Conservation (phyloP, 2,113 vertebrate genomes). For the Hippocampus mohnikei region DNA sequence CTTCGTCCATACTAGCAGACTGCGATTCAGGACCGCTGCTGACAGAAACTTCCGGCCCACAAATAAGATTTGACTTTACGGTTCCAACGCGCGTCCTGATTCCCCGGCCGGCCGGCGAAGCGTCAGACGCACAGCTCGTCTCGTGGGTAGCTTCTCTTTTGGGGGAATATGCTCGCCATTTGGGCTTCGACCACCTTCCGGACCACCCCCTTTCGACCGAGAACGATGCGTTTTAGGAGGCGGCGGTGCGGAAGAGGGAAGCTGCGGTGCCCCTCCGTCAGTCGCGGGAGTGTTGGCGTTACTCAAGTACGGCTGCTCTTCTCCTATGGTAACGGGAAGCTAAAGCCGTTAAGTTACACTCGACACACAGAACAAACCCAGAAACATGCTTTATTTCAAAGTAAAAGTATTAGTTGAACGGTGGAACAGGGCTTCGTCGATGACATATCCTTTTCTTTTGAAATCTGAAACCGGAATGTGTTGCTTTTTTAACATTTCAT, state of each 20-base stretch:
- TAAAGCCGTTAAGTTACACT: constrained; percentile 5
- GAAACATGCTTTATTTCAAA: background rate
- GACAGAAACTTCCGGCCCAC: constrained; percentile 50
- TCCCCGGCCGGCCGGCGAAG: constrained; percentile 22
- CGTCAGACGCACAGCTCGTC: constrained; percentile 51
- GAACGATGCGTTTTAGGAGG: background rate
- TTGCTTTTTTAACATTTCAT: background rate
- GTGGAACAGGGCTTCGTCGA: too few species aligned
- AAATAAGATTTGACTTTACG: constrained; percentile 24
- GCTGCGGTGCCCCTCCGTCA: constrained; percentile 7
- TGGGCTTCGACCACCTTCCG: constrained; percentile 20
- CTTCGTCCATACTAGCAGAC: constrained; percentile 66
- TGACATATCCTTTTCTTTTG: constrained; percentile 31
- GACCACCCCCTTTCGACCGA: background rate
- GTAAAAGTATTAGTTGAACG: constrained; percentile 15
- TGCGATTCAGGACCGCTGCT: constrained; percentile 23
- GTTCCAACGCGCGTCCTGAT: constrained; percentile 32
- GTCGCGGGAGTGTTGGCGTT: constrained; percentile 25
- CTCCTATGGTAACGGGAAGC: constrained; percentile 42
- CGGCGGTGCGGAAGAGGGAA: too few species aligned
- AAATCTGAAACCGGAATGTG: accelerated
- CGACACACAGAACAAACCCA: accelerated
- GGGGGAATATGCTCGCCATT: constrained; percentile 40
- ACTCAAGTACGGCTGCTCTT: constrained; percentile 53
- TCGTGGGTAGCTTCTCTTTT: constrained; percentile 39